phyloP scores from a whole-genome alignment of 2,888 invertebrate species.

The Acronicta psi region DNA sequence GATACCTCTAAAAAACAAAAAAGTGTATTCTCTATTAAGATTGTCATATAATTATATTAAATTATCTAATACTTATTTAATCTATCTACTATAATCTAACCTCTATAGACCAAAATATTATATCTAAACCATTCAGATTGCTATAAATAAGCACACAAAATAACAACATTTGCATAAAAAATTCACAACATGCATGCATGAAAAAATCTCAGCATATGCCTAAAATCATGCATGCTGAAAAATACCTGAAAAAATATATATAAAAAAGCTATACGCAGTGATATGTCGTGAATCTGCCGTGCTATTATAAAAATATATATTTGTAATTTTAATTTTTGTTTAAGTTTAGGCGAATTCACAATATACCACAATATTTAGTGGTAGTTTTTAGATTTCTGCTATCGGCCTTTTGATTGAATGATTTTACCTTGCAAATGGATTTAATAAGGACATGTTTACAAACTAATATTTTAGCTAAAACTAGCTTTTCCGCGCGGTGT shows the following conservation, averaged over 20 bases:
- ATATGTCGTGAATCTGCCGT: slow-evolving; percentile 70
- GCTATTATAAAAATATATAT: slow-evolving; percentile 46
- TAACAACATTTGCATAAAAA: slow-evolving; percentile 20
- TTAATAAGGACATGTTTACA: too few relatives aligned
- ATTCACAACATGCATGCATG: slow-evolving; percentile 33
- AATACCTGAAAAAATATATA: slow-evolving; percentile 48
- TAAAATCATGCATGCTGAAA: slow-evolving; percentile 46
- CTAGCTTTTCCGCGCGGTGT: too few relatives aligned
- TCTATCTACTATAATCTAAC: background rate
- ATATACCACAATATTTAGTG: slow-evolving; percentile 47
- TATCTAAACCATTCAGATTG: slow-evolving; percentile 38
- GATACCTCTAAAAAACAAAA: background rate
- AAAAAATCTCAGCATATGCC: slow-evolving; percentile 22
- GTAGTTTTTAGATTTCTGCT: slow-evolving; percentile 14
- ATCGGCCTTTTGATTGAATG: background rate
- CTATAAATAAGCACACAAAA: slow-evolving; percentile 40
- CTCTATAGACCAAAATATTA: background rate
- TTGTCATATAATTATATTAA: too few relatives aligned
- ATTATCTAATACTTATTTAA: too few relatives aligned
- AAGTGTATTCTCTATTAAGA: too few relatives aligned
- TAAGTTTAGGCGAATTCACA: slow-evolving; percentile 48
- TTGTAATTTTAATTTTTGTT: slow-evolving; percentile 1
- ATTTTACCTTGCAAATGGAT: too few relatives aligned
- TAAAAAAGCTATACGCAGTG: slow-evolving; percentile 63
- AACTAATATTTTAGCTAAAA: too few relatives aligned